These are phyloP conservation scores for Eupeodes latifasciatus DNA, from an alignment of 2,888 invertebrate species.

Conservation along the genomic window DNA sequence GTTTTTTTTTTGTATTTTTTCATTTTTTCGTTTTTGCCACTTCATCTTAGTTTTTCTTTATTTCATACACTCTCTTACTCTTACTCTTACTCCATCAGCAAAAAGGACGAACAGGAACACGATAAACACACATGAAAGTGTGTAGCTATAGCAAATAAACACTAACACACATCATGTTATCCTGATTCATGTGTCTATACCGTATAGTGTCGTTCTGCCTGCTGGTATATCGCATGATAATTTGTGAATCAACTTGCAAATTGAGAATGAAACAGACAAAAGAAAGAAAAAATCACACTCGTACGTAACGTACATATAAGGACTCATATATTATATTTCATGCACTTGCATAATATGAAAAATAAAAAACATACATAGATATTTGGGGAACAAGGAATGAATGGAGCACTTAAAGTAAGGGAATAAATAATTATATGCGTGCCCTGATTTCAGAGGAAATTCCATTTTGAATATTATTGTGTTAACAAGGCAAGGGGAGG, in stretches of 20 bases:
- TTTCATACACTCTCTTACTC: neutral
- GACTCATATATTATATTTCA: constrained; percentile 2
- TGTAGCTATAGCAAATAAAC: constrained; percentile 14
- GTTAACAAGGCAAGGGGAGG: constrained; percentile 1
- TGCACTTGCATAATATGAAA: neutral
- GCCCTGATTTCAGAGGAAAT: constrained; percentile 46
- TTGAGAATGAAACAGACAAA: constrained; percentile 62
- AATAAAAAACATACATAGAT: constrained; percentile 1
- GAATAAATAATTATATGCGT: constrained; percentile 53
- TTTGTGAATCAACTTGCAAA: constrained; percentile 71
- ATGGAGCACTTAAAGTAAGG: constrained; percentile 46
- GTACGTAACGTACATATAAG: neutral
- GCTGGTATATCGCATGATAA: constrained; percentile 63
- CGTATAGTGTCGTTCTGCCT: constrained; percentile 29
- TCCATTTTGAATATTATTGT: constrained; percentile 14
- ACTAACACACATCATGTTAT: constrained; percentile 37
- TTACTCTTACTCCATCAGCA: too few species aligned
- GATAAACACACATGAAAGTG: constrained; percentile 13
- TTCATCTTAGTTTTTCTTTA: constrained; percentile 40
- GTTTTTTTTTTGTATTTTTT: neutral
- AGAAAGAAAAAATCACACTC: neutral
- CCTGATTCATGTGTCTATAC: neutral
- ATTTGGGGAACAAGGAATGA: constrained; percentile 7
- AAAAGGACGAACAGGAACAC: constrained; percentile 6
- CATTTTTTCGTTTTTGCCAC: constrained; percentile 1